These are phyloP conservation scores for Trachelipus rathkii DNA, from an alignment of 1,140 invertebrate genomes.

Conservation along the genomic window DNA sequence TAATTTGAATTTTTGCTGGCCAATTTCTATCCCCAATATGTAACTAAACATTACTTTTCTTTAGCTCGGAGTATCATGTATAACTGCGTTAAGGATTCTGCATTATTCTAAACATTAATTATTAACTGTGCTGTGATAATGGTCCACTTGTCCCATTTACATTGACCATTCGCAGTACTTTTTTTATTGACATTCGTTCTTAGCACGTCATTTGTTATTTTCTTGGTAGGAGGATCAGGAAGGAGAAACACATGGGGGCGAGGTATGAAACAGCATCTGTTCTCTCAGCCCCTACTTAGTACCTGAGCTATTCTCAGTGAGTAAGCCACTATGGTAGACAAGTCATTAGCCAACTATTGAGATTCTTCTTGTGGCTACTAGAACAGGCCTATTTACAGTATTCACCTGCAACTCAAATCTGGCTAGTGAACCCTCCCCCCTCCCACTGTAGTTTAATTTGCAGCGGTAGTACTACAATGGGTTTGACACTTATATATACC, in stretches of 20 bases:
- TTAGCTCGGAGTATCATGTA: neutral
- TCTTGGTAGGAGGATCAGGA: constrained; percentile 46
- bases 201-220: constrained; percentile 45
- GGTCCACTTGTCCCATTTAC: neutral
- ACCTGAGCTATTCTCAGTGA: constrained; percentile 44
- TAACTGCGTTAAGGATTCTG: neutral
- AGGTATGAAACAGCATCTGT: constrained; percentile 45
- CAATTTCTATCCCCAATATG: too few relatives aligned
- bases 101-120: neutral
- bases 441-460: constrained; percentile 42
- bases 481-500: constrained; percentile 45
- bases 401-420: constrained; percentile 44
- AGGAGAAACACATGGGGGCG: constrained; percentile 45
- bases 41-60: neutral
- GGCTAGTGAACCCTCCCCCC: constrained; percentile 44
- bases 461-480: constrained; percentile 45
- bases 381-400: constrained; percentile 45
- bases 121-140: too few relatives aligned
- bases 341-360: constrained; percentile 41
- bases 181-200: constrained; percentile 31
- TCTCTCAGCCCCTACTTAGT: constrained; percentile 40
- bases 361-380: constrained; percentile 42
- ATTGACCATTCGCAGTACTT: neutral
- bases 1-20: too few relatives aligned
- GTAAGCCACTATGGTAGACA: constrained; percentile 44